A percentile compares a stretch with the other conserved stretches of the same genome.
Evolutionary conservation across 2,888 invertebrate species (phyloP).

Genomic region (Biston stratarius): DNA sequence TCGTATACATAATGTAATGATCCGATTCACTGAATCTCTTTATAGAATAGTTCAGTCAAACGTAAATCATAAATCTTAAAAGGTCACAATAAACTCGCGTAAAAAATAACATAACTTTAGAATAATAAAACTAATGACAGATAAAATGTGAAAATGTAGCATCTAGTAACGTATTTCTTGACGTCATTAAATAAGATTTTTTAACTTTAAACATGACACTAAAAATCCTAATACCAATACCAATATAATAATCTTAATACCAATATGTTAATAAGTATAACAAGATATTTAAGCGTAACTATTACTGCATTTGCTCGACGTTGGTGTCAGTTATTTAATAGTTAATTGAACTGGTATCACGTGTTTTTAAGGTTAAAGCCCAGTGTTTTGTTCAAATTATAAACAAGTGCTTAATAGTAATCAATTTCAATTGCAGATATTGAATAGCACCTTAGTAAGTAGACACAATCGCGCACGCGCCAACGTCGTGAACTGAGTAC

Average conservation of each 20-base stretch:
- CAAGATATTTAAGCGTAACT: not conserved
- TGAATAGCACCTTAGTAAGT: constrained; percentile 5
- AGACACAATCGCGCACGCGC: constrained; percentile 57
- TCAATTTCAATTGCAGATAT: constrained; percentile 26
- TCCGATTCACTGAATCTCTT: constrained; percentile 40
- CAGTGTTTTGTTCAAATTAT: constrained; percentile 4
- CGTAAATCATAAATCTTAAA: constrained; percentile 24
- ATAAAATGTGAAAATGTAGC: not conserved
- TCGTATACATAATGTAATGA: constrained; percentile 39
- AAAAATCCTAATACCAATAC: no score
- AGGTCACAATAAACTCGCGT: constrained; percentile 11
- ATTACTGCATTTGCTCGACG: constrained; percentile 17
- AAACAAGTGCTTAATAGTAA: constrained; percentile 10
- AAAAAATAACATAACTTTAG: not conserved
- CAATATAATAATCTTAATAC: no score
- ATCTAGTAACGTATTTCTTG: constrained; percentile 7
- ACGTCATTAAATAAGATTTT: constrained; percentile 18
- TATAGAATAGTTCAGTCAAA: constrained; percentile 35
- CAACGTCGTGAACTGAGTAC: constrained; percentile 55
- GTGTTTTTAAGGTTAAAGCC: not conserved
- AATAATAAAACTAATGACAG: not conserved
- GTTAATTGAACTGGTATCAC: constrained; percentile 3
- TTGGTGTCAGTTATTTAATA: not conserved
- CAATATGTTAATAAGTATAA: no score
- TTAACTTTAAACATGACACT: constrained; percentile 11